Evolutionary conservation across 1,140 invertebrate species (phyloP).

Genomic region (Pectinophora gossypiella): DNA sequence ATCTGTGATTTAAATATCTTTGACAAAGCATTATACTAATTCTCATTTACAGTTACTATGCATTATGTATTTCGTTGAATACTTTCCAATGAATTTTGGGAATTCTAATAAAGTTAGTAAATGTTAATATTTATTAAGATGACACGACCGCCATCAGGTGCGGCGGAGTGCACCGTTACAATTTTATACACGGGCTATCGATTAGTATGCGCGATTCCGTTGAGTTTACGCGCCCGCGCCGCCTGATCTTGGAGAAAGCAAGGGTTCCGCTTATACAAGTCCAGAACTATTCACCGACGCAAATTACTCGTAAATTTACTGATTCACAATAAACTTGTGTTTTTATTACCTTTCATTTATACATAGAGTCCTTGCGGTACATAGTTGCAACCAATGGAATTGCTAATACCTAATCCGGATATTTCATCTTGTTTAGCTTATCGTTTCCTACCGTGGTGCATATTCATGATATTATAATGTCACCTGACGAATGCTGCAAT

Average conservation of each 20-base stretch:
- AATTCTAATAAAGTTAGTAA: constrained; percentile 64
- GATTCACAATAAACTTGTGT: constrained; percentile 41
- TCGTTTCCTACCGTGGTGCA: constrained; percentile 21
- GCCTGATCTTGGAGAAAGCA: constrained; percentile 56
- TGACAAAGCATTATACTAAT: constrained; percentile 23
- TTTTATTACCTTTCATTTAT: constrained; percentile 41
- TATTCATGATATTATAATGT: constrained; percentile 34
- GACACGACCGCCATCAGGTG: constrained; percentile 34
- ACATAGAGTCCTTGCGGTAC: constrained; percentile 35
- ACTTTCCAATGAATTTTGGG: constrained; percentile 25
- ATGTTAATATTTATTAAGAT: constrained; percentile 58
- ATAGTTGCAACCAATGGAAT: constrained; percentile 39
- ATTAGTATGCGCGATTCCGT: constrained; percentile 61
- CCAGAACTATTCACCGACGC: constrained; percentile 36
- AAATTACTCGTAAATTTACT: constrained; percentile 55
- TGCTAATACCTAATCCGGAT: constrained; percentile 20
- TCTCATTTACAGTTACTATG: constrained; percentile 39
- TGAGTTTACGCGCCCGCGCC: constrained; percentile 44
- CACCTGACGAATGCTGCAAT: constrained; percentile 11
- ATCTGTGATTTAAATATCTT: constrained; percentile 21
- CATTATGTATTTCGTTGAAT: constrained; percentile 54
- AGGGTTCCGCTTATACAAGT: constrained; percentile 48
- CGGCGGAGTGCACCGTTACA: constrained; percentile 61
- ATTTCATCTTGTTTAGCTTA: constrained; percentile 33
- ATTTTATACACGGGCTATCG: constrained; percentile 57